Conservation (phyloP, 2,113 vertebrate genomes). For the Uria lomvia region DNA sequence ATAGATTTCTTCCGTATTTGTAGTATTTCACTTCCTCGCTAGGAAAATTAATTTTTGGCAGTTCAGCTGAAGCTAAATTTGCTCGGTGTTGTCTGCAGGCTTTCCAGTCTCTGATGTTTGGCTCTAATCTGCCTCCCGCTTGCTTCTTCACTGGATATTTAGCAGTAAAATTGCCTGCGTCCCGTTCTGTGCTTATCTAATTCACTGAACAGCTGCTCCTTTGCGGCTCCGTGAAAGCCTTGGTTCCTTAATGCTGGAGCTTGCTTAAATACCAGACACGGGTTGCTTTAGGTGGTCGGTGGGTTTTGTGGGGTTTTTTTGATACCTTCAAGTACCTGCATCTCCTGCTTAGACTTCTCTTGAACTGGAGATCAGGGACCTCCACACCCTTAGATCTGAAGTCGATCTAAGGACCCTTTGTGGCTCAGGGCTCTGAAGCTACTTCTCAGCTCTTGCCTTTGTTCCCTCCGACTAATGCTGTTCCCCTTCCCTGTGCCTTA, state of each 20-base stretch:
- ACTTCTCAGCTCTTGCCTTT: not conserved
- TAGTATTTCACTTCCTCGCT: not conserved
- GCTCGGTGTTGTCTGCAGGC: not conserved
- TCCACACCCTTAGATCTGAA: not conserved
- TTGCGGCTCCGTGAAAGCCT: accelerated
- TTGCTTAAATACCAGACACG: accelerated
- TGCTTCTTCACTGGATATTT: not conserved
- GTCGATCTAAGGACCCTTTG: not conserved
- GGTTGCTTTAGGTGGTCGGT: not conserved
- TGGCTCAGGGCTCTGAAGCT: not conserved
- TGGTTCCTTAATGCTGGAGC: not conserved
- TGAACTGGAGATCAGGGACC: not conserved
- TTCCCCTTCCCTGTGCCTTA: not conserved
- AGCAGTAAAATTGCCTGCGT: accelerated
- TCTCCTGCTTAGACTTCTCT: not conserved
- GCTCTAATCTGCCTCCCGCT: not conserved
- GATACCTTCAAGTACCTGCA: not conserved
- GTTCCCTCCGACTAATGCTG: not conserved
- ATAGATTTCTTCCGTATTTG: not conserved
- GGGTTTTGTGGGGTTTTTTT: not conserved
- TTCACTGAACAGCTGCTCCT: not conserved
- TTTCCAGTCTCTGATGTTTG: not conserved
- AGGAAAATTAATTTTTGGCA: not conserved
- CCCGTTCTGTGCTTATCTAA: not conserved
- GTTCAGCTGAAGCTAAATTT: not conserved